Evolutionary conservation across 2,113 vertebrate species (phyloP).

Genomic region (Mirounga angustirostris): DNA sequence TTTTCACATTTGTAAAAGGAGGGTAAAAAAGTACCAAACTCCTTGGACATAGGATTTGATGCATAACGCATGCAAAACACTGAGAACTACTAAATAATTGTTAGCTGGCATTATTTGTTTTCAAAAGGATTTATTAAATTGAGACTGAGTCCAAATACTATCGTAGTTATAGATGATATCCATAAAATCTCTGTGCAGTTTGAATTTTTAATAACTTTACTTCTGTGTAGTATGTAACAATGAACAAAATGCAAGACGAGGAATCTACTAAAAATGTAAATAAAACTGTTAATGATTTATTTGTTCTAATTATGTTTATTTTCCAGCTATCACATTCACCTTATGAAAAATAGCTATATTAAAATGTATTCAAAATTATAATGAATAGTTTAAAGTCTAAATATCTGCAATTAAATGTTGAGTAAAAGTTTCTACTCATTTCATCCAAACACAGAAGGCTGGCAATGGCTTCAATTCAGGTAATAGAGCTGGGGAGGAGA

Average conservation of each 20-base stretch:
- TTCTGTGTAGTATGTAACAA: not conserved
- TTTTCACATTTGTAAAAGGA: conserved; percentile 23
- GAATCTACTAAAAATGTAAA: not conserved
- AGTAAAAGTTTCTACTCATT: not conserved
- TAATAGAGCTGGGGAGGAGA: not conserved
- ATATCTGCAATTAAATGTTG: not conserved
- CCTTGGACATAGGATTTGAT: not conserved
- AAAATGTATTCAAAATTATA: not conserved
- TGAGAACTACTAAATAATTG: not conserved
- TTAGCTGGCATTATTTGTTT: not conserved
- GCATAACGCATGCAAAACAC: not conserved
- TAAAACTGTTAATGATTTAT: not conserved
- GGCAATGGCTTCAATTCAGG: not conserved
- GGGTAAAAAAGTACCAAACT: not conserved
- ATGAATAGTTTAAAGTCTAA: not conserved
- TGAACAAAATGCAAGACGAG: not conserved
- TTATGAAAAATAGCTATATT: not conserved
- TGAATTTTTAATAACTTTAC: not conserved
- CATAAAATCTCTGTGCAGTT: not conserved
- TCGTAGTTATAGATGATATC: not conserved
- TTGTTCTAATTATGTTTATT: conserved; percentile 27
- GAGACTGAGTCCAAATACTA: not conserved
- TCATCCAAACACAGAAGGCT: not conserved
- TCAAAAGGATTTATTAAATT: not conserved
- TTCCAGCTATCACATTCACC: not conserved